phyloP scores from a whole-genome alignment of 2,888 invertebrate genomes.

The Mesoligia furuncula region DNA sequence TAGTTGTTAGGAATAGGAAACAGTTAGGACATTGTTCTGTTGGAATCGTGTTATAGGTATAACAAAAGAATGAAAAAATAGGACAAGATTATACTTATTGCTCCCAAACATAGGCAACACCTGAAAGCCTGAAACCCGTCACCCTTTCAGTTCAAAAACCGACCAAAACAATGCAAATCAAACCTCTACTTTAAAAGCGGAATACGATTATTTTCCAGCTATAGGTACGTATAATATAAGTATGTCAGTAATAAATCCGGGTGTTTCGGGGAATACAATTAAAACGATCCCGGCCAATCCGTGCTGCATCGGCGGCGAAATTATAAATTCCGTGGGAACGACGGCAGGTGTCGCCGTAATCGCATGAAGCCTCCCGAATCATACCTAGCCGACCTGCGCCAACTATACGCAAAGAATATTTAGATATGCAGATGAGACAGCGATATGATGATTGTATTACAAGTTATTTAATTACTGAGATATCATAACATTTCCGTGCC shows the following conservation, averaged over 20 bases:
- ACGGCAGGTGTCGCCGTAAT: constrained; percentile 87
- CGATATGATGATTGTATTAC: background rate
- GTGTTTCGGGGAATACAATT: constrained; percentile 87
- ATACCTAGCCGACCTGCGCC: constrained; percentile 76
- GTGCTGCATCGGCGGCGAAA: constrained; percentile 75
- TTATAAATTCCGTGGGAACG: constrained; percentile 89
- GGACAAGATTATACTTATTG: background rate
- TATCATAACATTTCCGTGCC: too few relatives aligned
- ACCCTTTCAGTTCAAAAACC: constrained; percentile 38
- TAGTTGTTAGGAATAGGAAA: background rate
- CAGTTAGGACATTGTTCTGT: background rate
- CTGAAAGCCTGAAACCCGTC: constrained; percentile 1
- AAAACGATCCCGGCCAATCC: constrained; percentile 84
- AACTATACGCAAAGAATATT: constrained; percentile 68
- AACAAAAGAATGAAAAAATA: background rate
- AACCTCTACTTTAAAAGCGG: constrained; percentile 62
- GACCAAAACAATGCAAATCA: constrained; percentile 66
- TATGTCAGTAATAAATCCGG: constrained; percentile 81
- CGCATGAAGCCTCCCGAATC: constrained; percentile 85
- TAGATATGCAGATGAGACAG: constrained; percentile 38
- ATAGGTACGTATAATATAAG: constrained; percentile 59
- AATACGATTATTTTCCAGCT: constrained; percentile 58
- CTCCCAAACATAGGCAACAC: constrained; percentile 12
- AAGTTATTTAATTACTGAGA: background rate
- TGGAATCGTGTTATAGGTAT: background rate